These are phyloP conservation scores for Luperina testacea DNA, from an alignment of 2,888 invertebrate species.

Conservation along the genomic window DNA sequence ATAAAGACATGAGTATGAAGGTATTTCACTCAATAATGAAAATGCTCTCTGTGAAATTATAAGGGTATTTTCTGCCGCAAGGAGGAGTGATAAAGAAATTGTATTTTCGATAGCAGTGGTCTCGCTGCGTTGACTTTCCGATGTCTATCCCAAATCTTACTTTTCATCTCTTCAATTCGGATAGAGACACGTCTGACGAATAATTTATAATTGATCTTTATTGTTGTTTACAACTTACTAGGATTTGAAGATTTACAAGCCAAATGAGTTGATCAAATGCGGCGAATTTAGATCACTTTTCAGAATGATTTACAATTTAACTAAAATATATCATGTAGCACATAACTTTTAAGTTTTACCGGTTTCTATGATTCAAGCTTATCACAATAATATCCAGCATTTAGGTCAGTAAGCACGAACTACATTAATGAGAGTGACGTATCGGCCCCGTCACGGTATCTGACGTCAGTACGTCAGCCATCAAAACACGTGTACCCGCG, in stretches of 20 bases:
- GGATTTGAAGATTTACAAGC: background rate
- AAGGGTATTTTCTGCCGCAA: background rate
- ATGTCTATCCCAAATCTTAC: background rate
- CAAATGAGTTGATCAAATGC: background rate
- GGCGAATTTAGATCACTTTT: background rate
- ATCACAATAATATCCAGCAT: constrained; percentile 25
- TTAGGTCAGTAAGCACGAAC: constrained; percentile 29
- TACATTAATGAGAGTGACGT: constrained; percentile 48
- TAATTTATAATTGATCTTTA: background rate
- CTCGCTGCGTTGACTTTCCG: background rate
- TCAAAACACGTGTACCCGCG: constrained; percentile 17
- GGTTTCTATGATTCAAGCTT: constrained; percentile 21
- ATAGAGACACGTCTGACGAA: background rate
- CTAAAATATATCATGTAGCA: background rate
- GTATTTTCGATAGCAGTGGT: background rate
- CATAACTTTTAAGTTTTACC: background rate
- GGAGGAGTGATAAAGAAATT: background rate
- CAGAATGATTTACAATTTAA: constrained; percentile 3
- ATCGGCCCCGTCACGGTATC: constrained; percentile 18
- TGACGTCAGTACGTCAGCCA: constrained; percentile 49
- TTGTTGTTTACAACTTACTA: background rate
- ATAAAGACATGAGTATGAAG: too few species aligned
- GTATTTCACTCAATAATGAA: background rate
- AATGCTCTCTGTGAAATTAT: background rate
- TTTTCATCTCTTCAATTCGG: background rate